Evolutionary conservation across 2,888 invertebrate genomes (phyloP).

Genomic region (Apamea anceps): DNA sequence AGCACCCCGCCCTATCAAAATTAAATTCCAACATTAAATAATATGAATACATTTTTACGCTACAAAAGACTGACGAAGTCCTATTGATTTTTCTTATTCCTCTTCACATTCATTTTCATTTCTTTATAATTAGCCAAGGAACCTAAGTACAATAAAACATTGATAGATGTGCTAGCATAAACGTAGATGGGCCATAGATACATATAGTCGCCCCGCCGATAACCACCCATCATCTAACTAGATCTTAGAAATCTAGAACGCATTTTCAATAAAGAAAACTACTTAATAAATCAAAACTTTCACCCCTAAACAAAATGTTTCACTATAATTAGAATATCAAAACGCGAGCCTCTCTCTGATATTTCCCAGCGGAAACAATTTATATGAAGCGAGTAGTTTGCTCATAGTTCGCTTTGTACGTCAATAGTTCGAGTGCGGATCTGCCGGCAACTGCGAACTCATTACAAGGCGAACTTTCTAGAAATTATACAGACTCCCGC

Average conservation of each 20-base stretch:
- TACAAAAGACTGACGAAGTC: conserved; percentile 12
- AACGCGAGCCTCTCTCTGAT: conserved; percentile 6
- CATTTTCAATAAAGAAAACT: background rate
- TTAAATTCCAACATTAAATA: conserved; percentile 26
- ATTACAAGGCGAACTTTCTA: conserved; percentile 64
- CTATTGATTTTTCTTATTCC: conserved; percentile 25
- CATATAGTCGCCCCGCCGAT: background rate
- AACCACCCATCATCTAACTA: background rate
- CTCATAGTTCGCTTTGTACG: conserved; percentile 48
- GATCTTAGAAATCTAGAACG: background rate
- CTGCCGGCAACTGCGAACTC: conserved; percentile 59
- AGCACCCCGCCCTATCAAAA: background rate
- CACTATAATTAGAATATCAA: conserved; percentile 30
- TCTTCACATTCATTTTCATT: conserved; percentile 17
- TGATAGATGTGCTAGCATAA: background rate
- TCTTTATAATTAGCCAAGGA: conserved; percentile 7
- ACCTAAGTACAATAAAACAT: background rate
- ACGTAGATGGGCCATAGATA: background rate
- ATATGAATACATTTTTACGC: conserved; percentile 25
- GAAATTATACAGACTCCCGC: conserved; percentile 62
- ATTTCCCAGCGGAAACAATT: conserved; percentile 48
- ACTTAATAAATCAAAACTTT: conserved; percentile 1
- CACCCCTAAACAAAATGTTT: conserved; percentile 13
- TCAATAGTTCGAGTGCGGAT: conserved; percentile 59
- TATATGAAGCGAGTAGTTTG: conserved; percentile 38